Percentiles rank a stretch among this genome's conserved stretches.
phyloP scores from a whole-genome alignment of 2,797 vertebrate species.

The Gallinago stenura region DNA sequence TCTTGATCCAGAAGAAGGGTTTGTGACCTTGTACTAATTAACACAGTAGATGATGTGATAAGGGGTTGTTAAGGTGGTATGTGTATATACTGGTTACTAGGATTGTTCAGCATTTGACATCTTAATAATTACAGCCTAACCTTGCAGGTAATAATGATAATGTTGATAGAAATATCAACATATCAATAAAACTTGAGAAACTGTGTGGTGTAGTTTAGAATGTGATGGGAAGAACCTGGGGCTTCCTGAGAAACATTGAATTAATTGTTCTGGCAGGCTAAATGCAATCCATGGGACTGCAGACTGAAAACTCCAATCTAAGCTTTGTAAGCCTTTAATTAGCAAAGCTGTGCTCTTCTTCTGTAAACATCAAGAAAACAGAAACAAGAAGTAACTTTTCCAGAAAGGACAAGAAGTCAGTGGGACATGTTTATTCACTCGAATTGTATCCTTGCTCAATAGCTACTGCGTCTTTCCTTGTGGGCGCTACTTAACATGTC shows the following conservation, averaged over 20 bases:
- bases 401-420: not conserved
- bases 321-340: not conserved
- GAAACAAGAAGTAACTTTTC: not conserved
- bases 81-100: not conserved
- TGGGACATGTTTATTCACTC: not conserved
- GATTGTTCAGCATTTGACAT: not conserved
- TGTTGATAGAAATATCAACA: not conserved
- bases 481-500: not conserved
- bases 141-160: not conserved
- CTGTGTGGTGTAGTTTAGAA: not conserved
- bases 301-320: not conserved
- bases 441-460: not conserved
- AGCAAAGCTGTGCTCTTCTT: not conserved
- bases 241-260: not conserved
- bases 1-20: not conserved
- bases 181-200: not conserved
- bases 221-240: not conserved
- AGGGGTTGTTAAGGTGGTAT: slow-evolving; percentile 16
- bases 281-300: not conserved
- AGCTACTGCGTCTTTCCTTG: not conserved
- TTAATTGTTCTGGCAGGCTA: not conserved
- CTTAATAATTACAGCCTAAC: not conserved
- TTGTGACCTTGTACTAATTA: not conserved
- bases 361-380: not conserved
- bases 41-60: not conserved